phyloP scores from a whole-genome alignment of 2,888 invertebrate species.

The Lycaena phlaeas region DNA sequence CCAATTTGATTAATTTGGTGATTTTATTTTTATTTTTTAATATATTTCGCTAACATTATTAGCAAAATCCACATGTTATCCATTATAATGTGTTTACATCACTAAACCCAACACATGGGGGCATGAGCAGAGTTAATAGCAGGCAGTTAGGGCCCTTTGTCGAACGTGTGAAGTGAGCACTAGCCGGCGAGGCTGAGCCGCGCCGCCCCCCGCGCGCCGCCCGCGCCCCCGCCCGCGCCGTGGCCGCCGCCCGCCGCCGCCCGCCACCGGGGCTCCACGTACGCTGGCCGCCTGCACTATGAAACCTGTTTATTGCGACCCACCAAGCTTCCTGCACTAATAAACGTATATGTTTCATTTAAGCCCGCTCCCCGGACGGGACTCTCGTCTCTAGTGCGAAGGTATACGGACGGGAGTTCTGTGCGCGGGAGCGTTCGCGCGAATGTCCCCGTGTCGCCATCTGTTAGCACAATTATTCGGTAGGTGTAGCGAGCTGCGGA shows the following conservation, averaged over 20 bases:
- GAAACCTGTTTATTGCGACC: constrained; percentile 34
- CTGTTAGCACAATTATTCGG: constrained; percentile 22
- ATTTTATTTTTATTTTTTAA: too few species aligned
- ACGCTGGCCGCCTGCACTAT: constrained; percentile 30
- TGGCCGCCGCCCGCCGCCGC: constrained; percentile 5
- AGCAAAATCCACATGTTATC: too few species aligned
- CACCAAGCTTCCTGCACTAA: constrained; percentile 28
- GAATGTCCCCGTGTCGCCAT: constrained; percentile 1
- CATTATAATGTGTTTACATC: constrained; percentile 31
- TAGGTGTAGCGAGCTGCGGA: constrained; percentile 15
- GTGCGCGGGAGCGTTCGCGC: constrained; percentile 1
- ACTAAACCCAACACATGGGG: constrained; percentile 39
- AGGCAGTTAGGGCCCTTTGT: constrained; percentile 70
- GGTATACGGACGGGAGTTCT: neutral
- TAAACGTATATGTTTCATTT: constrained; percentile 15
- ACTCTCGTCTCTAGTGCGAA: constrained; percentile 13
- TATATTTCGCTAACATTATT: too few species aligned
- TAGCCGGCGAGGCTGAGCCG: constrained; percentile 30
- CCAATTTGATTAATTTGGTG: too few species aligned
- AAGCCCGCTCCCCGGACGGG: constrained; percentile 11
- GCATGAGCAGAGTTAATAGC: constrained; percentile 63
- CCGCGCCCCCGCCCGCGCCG: constrained; percentile 9
- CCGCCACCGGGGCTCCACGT: constrained; percentile 23
- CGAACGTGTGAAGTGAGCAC: constrained; percentile 66
- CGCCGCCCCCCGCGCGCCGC: constrained; percentile 17